Percentiles rank a stretch among this genome's conserved stretches.
Conservation (phyloP, 2,113 vertebrate species). For the Corydoras maculifer region DNA sequence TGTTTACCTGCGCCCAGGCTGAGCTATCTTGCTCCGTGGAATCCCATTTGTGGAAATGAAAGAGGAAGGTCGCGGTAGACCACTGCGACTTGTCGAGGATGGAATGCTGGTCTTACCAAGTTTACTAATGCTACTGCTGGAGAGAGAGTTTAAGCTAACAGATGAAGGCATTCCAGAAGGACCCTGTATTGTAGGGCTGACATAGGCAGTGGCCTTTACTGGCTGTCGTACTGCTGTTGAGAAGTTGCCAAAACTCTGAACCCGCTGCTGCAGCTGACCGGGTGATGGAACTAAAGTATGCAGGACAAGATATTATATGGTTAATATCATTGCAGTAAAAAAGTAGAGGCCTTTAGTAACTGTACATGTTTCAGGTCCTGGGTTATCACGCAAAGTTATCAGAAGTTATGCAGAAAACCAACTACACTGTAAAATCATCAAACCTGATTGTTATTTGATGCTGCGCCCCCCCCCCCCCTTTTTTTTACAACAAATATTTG, state of each 20-base stretch:
- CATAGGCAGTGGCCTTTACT: conserved; percentile 91
- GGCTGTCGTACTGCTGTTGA: conserved; percentile 73
- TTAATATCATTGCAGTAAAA: too few species aligned
- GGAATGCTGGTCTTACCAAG: conserved; percentile 75
- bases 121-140: conserved; percentile 72
- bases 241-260: conserved; percentile 90
- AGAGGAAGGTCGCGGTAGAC: conserved; percentile 85
- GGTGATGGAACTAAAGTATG: conserved; percentile 77
- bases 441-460: too few species aligned
- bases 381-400: too few species aligned
- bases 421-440: too few species aligned
- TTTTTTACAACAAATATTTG: too few species aligned
- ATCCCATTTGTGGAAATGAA: conserved; percentile 75
- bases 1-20: conserved; percentile 82
- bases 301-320: background rate
- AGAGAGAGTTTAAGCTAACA: conserved; percentile 67
- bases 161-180: conserved; percentile 65
- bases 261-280: conserved; percentile 83
- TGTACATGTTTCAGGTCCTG: too few species aligned
- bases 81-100: conserved; percentile 72
- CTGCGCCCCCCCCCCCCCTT: too few species aligned
- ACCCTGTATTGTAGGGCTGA: conserved; percentile 90
- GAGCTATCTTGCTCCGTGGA: conserved; percentile 86
- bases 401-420: too few species aligned
- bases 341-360: too few species aligned